Conservation (phyloP, 2,113 vertebrate species). For the Trichechus manatus region DNA sequence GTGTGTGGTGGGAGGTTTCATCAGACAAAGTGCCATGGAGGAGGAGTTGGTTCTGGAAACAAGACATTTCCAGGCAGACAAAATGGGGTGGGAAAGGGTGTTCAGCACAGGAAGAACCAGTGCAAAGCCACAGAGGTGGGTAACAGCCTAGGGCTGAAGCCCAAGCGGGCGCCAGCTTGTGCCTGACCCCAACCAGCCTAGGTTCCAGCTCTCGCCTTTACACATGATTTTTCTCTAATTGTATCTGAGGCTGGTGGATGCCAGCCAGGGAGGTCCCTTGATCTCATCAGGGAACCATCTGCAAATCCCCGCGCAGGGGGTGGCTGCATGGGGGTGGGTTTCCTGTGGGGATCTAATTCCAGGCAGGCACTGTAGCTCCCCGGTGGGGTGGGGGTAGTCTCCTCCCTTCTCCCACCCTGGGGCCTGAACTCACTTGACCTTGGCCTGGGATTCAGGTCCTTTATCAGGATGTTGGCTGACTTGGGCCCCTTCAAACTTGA, state of each 20-base stretch:
- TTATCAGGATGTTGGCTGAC: neutral
- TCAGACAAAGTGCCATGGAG: neutral
- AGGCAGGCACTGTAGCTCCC: neutral
- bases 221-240: conserved; percentile 68
- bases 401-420: too few species aligned
- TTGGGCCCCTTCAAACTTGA: neutral
- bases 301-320: conserved; percentile 34
- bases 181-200: neutral
- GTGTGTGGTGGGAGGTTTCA: neutral
- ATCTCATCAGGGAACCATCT: conserved; percentile 63
- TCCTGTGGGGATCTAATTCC: conserved; percentile 20
- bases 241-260: conserved; percentile 64
- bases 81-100: neutral
- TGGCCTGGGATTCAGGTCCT: neutral
- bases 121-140: neutral
- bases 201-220: conserved; percentile 14
- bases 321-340: conserved; percentile 28
- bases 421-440: neutral
- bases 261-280: conserved; percentile 64
- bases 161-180: neutral
- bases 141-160: neutral
- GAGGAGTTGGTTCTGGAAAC: neutral
- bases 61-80: conserved; percentile 7
- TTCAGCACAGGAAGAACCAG: neutral
- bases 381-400: accelerated